Evolutionary conservation across 2,113 vertebrate species (phyloP).

Genomic region (Calypte anna): DNA sequence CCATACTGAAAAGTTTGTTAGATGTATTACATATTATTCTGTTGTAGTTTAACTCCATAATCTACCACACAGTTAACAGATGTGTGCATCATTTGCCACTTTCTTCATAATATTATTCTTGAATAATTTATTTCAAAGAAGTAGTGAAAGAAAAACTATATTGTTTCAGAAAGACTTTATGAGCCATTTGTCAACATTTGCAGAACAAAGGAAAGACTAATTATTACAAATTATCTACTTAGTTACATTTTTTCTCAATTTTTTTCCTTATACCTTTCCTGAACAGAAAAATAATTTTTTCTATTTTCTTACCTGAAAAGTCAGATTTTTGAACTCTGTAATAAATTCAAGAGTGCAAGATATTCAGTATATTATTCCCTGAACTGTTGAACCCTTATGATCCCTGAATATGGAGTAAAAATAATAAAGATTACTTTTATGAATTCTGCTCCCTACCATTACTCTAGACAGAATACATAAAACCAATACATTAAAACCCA

Average conservation of each 20-base stretch:
- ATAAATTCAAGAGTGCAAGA: background rate
- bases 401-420: background rate
- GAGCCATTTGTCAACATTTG: background rate
- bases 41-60: background rate
- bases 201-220: background rate
- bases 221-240: background rate
- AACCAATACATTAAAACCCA: background rate
- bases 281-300: background rate
- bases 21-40: background rate
- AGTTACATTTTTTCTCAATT: background rate
- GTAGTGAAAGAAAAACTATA: background rate
- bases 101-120: background rate
- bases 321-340: background rate
- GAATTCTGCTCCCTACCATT: background rate
- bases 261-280: background rate
- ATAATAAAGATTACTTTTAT: background rate
- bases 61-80: background rate
- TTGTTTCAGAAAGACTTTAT: background rate
- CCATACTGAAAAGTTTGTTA: background rate
- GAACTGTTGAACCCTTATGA: background rate
- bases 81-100: fast-evolving
- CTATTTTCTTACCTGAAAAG: background rate
- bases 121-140: background rate
- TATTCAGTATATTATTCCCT: background rate
- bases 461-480: background rate